Conservation (phyloP, 2,888 invertebrate genomes). For the Lymantria monacha region DNA sequence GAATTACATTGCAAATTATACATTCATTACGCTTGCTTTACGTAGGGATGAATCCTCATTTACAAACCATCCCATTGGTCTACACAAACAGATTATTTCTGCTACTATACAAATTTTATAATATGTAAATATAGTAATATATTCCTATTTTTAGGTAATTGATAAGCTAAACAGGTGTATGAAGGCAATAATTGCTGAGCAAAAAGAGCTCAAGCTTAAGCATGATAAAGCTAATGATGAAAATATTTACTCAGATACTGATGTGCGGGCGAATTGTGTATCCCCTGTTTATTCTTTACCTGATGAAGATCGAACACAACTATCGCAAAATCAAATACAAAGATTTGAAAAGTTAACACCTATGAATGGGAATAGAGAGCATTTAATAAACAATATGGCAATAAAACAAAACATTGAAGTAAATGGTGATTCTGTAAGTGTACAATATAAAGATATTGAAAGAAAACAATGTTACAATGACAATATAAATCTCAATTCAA, state of each 20-base stretch:
- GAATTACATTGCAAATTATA: no score
- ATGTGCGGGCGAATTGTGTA: not conserved
- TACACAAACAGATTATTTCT: no score
- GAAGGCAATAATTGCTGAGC: slow-evolving; percentile 44
- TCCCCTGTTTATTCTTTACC: slow-evolving; percentile 45
- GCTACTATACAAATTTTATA: not conserved
- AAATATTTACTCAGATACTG: not conserved
- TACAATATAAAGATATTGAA: not conserved
- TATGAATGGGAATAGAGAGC: not conserved
- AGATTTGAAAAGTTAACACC: not conserved
- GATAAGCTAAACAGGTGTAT: slow-evolving; percentile 54
- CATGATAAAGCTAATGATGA: not conserved
- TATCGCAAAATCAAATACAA: slow-evolving; percentile 10
- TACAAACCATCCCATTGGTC: no score
- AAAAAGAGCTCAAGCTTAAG: slow-evolving; percentile 14
- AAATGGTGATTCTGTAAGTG: not conserved
- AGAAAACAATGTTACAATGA: not conserved
- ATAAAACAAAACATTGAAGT: slow-evolving; percentile 5
- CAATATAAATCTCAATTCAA: slow-evolving; percentile 1
- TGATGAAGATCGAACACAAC: slow-evolving; percentile 41
- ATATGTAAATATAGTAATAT: not conserved
- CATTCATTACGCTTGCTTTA: no score
- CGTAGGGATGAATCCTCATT: no score
- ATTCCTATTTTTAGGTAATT: slow-evolving; percentile 46
- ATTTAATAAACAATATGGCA: not conserved